Evolutionary conservation across 2,888 invertebrate species (phyloP), one percentile per base, ranked within the genome.

Genomic region (Lagria hirta): DNA sequence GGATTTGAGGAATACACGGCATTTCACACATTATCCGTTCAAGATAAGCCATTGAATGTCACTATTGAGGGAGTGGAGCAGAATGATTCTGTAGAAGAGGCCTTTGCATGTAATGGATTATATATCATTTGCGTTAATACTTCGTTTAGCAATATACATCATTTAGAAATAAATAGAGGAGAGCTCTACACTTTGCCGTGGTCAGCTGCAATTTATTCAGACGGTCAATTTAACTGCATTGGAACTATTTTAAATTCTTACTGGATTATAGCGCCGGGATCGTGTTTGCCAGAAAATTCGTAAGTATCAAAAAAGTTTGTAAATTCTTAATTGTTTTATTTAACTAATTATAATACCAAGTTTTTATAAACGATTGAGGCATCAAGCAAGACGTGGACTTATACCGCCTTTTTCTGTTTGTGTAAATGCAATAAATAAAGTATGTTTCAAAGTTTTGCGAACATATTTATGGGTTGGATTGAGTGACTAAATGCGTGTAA

Each of bases 181-280:
- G 70, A 65, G 16, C 58, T 65, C 15, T 72, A 73, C 54, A 55
- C 70, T 43, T 81, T 82, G 77, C 86, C 88, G 0, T 90, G 89
- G 89, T 71, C 82, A 58, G 86, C 82, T 0, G 82, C 84, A 56
- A 73, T 91, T 34, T 86, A 80, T 65, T 73, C 78, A 1, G 81
- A 88, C 60, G 89, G 90, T 2, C 65, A 72, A 43, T 83, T 83
- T 49, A 78, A 72, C 57, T 88, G 89, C 61, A 75, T 82, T 26
- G 88, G 86, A 3, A 75, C 83, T 18, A 70, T 90, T 38, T 65
- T 90, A 24, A 79, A 83, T 52, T 61, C 73, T 2, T 70, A 79
- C 10, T 88, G 88, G 86, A 74, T 88, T 35, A 61, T 88, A 42
- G 70, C 75, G 2, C 71, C 72, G 14, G 47, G 59, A 6, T 55